Evolutionary conservation across 1,140 invertebrate genomes (phyloP).

Genomic region (Zaprionus inermis): DNA sequence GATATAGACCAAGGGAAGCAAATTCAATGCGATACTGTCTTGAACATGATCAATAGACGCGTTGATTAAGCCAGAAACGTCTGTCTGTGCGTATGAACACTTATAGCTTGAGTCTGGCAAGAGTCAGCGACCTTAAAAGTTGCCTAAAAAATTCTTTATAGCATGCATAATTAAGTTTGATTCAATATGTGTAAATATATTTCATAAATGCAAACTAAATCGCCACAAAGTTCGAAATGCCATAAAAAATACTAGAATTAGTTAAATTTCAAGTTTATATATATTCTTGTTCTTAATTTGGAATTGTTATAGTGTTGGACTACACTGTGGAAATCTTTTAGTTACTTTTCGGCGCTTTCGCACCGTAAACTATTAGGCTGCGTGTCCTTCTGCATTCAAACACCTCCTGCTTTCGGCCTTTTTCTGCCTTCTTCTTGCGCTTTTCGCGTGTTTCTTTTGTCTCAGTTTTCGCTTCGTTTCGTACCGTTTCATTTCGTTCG

Average conservation of each 20-base stretch:
- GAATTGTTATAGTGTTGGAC: constrained; percentile 39
- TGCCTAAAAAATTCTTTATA: background rate
- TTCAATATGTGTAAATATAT: too few species aligned
- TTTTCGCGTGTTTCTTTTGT: constrained; percentile 47
- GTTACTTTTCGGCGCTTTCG: constrained; percentile 56
- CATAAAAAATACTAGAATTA: too few species aligned
- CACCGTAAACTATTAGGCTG: constrained; percentile 28
- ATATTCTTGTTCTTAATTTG: constrained; percentile 15
- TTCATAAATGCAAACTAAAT: too few species aligned
- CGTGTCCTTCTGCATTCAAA: background rate
- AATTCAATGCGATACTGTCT: background rate
- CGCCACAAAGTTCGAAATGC: too few species aligned
- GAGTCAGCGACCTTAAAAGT: background rate
- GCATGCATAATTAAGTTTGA: background rate
- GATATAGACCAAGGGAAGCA: too few species aligned
- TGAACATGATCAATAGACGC: background rate
- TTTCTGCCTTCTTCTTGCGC: constrained; percentile 15
- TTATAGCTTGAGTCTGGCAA: background rate
- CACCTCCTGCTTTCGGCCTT: constrained; percentile 9
- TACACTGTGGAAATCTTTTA: constrained; percentile 72
- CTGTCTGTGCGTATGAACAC: background rate
- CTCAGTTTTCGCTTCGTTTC: constrained; percentile 59
- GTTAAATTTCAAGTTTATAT: constrained; percentile 8
- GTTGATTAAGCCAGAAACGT: background rate
- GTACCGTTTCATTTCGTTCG: constrained; percentile 49